phyloP scores from a whole-genome alignment of 1,140 invertebrate genomes.

The Coptotermes formosanus region DNA sequence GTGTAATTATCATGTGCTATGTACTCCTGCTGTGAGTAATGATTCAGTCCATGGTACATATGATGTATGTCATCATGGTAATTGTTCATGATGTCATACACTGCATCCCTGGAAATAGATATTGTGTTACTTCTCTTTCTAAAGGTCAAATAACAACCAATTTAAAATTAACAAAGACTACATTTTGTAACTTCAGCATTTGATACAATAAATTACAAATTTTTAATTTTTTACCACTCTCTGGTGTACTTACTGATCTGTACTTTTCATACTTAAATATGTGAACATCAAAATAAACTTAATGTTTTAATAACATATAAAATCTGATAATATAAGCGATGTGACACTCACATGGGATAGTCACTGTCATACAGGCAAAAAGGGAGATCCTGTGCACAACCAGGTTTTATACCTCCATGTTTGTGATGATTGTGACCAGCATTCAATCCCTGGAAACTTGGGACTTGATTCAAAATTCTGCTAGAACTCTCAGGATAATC shows the following conservation, averaged over 20 bases:
- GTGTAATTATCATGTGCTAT: constrained; percentile 42
- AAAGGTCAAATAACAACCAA: too few relatives aligned
- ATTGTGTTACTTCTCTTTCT: not conserved
- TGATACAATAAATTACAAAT: too few relatives aligned
- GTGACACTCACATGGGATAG: not conserved
- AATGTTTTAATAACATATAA: too few relatives aligned
- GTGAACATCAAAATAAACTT: too few relatives aligned
- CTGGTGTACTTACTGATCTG: too few relatives aligned
- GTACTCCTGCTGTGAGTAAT: constrained; percentile 40
- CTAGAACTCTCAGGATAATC: not conserved
- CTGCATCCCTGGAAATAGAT: constrained; percentile 40
- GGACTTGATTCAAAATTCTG: not conserved
- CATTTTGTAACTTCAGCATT: too few relatives aligned
- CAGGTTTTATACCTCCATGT: not conserved
- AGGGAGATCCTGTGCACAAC: not conserved
- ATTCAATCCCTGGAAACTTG: not conserved
- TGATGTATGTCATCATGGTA: constrained; percentile 39
- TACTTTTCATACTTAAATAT: too few relatives aligned
- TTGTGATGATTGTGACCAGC: not conserved
- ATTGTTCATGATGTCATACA: constrained; percentile 40
- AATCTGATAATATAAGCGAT: too few relatives aligned
- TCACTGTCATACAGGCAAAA: not conserved
- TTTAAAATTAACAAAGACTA: too few relatives aligned
- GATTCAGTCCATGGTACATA: constrained; percentile 42
- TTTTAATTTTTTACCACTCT: too few relatives aligned